Evolutionary conservation across 2,113 vertebrate genomes (phyloP), one percentile per base, ranked within the genome.

Genomic region (Epinephelus moara): DNA sequence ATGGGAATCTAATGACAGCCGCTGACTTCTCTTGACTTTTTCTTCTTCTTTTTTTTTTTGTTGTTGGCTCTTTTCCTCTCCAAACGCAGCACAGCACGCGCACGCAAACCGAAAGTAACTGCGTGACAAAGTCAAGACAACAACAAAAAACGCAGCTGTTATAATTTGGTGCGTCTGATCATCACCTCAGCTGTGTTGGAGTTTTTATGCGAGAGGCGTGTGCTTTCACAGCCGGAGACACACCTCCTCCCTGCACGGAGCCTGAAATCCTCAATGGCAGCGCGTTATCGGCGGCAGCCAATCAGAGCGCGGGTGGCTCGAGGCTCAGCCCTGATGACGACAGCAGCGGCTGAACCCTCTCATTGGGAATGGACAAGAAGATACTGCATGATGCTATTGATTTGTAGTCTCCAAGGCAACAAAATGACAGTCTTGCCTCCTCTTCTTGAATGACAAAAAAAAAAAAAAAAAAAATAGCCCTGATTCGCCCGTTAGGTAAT

Each of bases 201-300:
- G 77, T 67, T 83, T 95, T 93, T 95, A 95, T 89, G 27, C 25
- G 3, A 60, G 90, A 92, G 94, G 94, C 94, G 95, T 91, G 89
- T 17, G 81, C 77, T 73, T 30, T 18, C 33, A 4, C 78, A 1
- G n/a, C 75, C 62, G 2, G 47, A 78, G 89, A 87, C 91, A 93
- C 94, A 80, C 94, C 84, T 47, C 92, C 89, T 81, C 53, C 21
- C 56, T 2, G n/a, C 80, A 77, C 67, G 47, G 77, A 7, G 57
- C 70, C 82, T 66, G 49, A 90, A 87, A 92, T 86, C 80, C 68
- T 95, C 94, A 95, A 95, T 94, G 95, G 93, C 80, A 88, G 66
- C 88, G 73, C 74, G 59, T 88, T 75, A 77, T n/a, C 55, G 11
- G 23, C 81, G 18, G 47, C 50, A 80, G 66, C 95, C 95, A 94